Conservation (phyloP, 2,888 invertebrate species). For the Acholoe squamosa region DNA sequence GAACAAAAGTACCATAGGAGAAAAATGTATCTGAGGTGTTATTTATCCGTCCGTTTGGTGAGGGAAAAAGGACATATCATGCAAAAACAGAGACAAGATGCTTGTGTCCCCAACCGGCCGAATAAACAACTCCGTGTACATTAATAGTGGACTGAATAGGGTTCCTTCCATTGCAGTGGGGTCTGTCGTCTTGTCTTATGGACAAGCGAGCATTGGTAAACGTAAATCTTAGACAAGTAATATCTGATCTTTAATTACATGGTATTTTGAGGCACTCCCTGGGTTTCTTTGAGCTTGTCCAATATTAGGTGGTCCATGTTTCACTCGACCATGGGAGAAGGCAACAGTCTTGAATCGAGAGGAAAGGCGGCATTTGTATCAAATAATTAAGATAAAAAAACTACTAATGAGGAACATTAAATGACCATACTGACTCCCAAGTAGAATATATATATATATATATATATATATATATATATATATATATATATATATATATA, state of each 20-base stretch:
- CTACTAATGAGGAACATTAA: neutral
- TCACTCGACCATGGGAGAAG: slow-evolving; percentile 2
- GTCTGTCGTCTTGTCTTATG: slow-evolving; percentile 16
- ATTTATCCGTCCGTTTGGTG: neutral
- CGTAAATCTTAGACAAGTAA: neutral
- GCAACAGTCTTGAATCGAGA: slow-evolving; percentile 41
- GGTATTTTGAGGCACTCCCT: slow-evolving; percentile 4
- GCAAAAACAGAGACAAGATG: neutral
- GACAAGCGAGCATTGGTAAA: neutral
- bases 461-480: slow-evolving; percentile 40
- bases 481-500: slow-evolving; percentile 39
- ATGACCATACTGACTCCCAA: neutral
- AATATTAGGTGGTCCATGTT: slow-evolving; percentile 43
- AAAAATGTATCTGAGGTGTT: neutral
- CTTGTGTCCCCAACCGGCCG: neutral
- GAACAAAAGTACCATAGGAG: neutral
- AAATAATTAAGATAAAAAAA: slow-evolving; percentile 8
- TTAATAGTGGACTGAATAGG: neutral
- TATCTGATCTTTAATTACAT: neutral
- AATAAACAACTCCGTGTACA: neutral
- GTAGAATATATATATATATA: slow-evolving; percentile 16
- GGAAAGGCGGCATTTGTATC: neutral
- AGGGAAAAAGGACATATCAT: neutral
- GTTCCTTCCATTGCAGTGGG: slow-evolving; percentile 37
- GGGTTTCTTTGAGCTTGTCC: slow-evolving; percentile 45